These are phyloP conservation scores for Tetramorium alpestre DNA, from an alignment of 1,140 invertebrate species.

Conservation along the genomic window DNA sequence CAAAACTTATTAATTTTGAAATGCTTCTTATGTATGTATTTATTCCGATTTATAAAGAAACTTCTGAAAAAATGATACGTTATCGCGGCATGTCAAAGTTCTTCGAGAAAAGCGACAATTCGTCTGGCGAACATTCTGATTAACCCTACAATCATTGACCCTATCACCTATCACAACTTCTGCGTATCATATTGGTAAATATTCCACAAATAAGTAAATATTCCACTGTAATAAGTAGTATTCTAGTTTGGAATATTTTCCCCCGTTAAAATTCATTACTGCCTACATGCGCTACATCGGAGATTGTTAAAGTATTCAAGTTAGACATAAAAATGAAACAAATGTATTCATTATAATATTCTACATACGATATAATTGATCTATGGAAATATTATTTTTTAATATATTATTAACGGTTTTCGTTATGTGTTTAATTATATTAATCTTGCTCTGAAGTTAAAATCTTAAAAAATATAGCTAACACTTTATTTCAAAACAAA, in stretches of 20 bases:
- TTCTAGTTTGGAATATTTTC: slow-evolving; percentile 36
- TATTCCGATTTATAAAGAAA: not conserved
- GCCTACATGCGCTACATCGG: not conserved
- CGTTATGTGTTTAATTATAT: not conserved
- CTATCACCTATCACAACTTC: slow-evolving; percentile 2
- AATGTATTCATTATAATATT: not conserved
- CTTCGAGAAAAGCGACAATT: not conserved
- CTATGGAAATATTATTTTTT: not conserved
- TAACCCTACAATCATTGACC: slow-evolving; percentile 6
- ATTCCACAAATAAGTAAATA: not conserved
- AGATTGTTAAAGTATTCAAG: not conserved
- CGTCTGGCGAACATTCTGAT: not conserved
- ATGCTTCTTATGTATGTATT: not conserved
- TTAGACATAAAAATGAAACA: not conserved
- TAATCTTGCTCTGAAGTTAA: not conserved
- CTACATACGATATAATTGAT: not conserved
- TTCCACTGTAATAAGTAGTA: too few relatives aligned
- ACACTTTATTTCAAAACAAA: not conserved
- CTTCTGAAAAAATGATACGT: not conserved
- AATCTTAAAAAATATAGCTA: not conserved
- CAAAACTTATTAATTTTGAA: not conserved
- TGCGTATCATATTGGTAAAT: not conserved
- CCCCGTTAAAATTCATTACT: not conserved
- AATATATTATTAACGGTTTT: not conserved
- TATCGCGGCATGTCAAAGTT: slow-evolving; percentile 19